Base-by-base conservation (phyloP, 2,888 invertebrate species). In the Ganaspis brasiliensis region DNA sequence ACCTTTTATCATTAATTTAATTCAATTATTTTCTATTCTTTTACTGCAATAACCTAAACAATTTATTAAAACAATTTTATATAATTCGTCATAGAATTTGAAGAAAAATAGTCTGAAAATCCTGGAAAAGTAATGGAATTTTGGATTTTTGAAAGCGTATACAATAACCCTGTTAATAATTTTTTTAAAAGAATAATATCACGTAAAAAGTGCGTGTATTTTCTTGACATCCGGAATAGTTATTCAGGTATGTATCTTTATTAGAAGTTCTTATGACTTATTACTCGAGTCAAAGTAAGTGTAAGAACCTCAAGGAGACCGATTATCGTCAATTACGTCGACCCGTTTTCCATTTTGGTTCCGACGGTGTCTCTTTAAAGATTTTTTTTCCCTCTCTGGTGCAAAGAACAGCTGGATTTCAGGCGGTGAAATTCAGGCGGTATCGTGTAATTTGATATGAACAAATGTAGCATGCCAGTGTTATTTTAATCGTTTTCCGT, bases 341-440 rank as follows among this genome's bases (percentile, higher is more conserved):
- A 67, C 45, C 45, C 67, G 40, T 67, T 67, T 67, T 67, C 67
- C 67, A 67, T 67, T 67, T 67, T 10, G 67, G 67, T 67, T 67
- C 45, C 26, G 24, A 67, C 67, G 6, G 67, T 40, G 21, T 67
- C 14, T 14, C 63, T 21, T 45, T 10, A 24, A 67, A 67, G 24
- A 24, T n/a, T 45, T 40, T 24, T 24, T 19, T 52, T n/a, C n/a
- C n/a, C 6, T n/a, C n/a, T 45, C 6, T n/a, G 19, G 45, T n/a
- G 24, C 37, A 67, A 67, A 67, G 45, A 45, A 67, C 63, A 63
- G 35, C 61, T 63, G 61, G 19, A 59, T 59, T 31, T 35, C n/a
- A 61, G 12, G 31, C 67, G 67, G 67, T 45, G 67, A 67, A 67
- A 45, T 67, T 67, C 40, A 67, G 24, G 45, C 67, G 45, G 19